Base-by-base conservation (phyloP, 2,113 vertebrate species). In the Ophiodon elongatus region DNA sequence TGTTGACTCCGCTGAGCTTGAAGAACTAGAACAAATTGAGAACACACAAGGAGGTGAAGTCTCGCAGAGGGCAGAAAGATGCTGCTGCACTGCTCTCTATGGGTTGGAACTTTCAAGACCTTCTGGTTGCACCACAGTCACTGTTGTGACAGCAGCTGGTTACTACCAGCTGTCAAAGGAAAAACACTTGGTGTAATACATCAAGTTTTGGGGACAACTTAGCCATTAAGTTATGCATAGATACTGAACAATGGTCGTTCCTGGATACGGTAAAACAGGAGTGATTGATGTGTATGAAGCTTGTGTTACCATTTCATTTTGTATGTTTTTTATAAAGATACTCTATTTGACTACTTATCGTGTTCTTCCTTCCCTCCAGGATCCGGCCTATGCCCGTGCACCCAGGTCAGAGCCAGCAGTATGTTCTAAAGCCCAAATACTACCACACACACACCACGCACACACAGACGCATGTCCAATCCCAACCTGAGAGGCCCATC, bases 391-490 rank as follows among this genome's bases (percentile, higher is more conserved):
- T 97, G 87, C 95, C 96, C 56, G 85, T 96, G 74, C 97, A 96
- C 80, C 97, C 95, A 23, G 95, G 96, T 59, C 97, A 97, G 93
- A 95, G 91, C 76, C 97, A 98, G 85, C 97, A 97, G 73, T 98
- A 98, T 69, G 82, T 97, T 79, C 90, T 98, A 41, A 98, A 99
- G 85, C 97, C 98, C 70, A 99, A 97, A 85, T 97, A 97, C 91
- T 98, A 97, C 84, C 94, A 94, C 77, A 92, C 95, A 76, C 97
- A 96, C 94, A 97, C 76, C 64, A 93, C 94, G 33, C 96, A 96
- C 88, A 91, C 88, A 4, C 92, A 98, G 93, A 91, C 96, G 39
- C 91, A 96, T n/a, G 94, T 95, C 60, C 96, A 96, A 52, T 95
- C 96, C 77, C 93, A 96, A 15, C 93, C 96, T 0, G 97, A 97